Percentiles rank a stretch among this genome's conserved stretches.
Evolutionary conservation across 2,797 vertebrate genomes (phyloP).

Genomic region (Glossophaga mutica): DNA sequence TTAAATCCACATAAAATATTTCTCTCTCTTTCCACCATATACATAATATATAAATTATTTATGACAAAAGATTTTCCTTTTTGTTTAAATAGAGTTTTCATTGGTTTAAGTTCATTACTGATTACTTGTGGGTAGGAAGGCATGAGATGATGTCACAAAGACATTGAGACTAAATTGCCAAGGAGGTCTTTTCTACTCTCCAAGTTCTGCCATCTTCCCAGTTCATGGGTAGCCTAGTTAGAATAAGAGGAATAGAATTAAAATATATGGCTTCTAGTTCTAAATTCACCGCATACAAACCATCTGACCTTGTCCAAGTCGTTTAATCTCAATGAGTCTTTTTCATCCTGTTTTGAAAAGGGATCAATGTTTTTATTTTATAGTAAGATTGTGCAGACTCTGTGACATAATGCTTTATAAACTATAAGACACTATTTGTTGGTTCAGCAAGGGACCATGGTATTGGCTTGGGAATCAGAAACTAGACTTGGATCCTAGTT

Average conservation of each 20-base stretch:
- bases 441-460: background rate
- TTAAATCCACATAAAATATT: slow-evolving; percentile 2
- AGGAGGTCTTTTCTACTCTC: background rate
- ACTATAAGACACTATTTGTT: background rate
- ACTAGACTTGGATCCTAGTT: background rate
- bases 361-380: background rate
- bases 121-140: background rate
- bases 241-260: background rate
- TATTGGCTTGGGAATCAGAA: background rate
- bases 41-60: background rate
- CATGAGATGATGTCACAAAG: background rate
- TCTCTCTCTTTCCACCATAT: background rate
- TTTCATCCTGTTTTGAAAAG: background rate
- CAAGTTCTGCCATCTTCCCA: background rate
- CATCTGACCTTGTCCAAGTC: background rate
- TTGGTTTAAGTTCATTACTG: background rate
- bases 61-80: background rate
- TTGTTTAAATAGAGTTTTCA: background rate
- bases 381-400: background rate
- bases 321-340: background rate
- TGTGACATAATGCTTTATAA: background rate
- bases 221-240: background rate
- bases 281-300: background rate
- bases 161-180: background rate
- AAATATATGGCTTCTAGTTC: background rate